Percentiles rank a stretch among this genome's conserved stretches.
These are phyloP conservation scores for Eretmochelys imbricata DNA, from an alignment of 2,113 vertebrate species.

Conservation along the genomic window DNA sequence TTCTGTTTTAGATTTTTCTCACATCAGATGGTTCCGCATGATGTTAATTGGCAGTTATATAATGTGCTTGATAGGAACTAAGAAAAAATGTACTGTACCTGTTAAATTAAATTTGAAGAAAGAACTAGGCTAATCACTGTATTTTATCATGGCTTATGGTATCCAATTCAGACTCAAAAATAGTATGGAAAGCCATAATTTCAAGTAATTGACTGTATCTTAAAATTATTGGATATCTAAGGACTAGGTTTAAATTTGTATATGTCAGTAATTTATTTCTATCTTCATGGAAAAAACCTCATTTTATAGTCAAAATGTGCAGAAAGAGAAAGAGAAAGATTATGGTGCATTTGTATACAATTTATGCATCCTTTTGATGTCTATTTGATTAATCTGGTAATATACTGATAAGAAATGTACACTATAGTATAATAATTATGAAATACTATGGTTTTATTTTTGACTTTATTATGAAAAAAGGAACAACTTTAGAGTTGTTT, in stretches of 20 bases:
- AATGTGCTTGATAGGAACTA: neutral
- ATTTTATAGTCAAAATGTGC: neutral
- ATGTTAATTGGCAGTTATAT: neutral
- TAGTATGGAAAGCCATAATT: neutral
- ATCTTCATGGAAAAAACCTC: neutral
- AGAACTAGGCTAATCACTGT: neutral
- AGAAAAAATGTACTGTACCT: neutral
- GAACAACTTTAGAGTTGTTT: neutral
- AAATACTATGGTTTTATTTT: neutral
- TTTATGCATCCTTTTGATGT: neutral
- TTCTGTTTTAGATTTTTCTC: neutral
- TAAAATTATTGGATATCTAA: neutral
- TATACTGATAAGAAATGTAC: neutral
- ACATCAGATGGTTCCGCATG: neutral
- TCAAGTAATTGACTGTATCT: neutral
- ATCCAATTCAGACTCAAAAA: neutral
- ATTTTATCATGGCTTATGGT: neutral
- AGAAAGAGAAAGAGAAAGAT: neutral
- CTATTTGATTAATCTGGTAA: neutral
- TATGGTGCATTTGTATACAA: neutral
- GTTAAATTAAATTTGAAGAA: neutral
- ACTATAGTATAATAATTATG: neutral
- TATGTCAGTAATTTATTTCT: neutral
- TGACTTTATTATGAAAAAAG: neutral
- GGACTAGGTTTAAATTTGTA: neutral